phyloP scores from a whole-genome alignment of 2,113 vertebrate genomes.

The Sapajus apella region DNA sequence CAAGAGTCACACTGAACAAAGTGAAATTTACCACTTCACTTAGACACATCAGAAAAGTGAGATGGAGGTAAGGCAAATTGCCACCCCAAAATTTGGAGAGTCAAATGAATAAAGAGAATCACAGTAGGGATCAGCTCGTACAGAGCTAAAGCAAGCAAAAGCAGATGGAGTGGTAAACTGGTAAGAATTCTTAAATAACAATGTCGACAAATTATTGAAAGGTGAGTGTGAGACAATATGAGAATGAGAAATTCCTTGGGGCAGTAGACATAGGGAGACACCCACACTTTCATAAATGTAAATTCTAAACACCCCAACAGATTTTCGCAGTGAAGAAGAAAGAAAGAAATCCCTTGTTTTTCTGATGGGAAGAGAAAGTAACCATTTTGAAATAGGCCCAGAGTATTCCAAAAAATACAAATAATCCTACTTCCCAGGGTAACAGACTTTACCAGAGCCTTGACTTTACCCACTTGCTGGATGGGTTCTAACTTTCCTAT shows the following conservation, averaged over 20 bases:
- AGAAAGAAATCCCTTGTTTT: not conserved
- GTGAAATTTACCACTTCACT: not conserved
- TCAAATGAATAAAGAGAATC: not conserved
- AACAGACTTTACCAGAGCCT: not conserved
- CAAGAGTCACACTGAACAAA: not conserved
- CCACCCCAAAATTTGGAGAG: not conserved
- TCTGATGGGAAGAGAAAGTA: not conserved
- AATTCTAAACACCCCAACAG: not conserved
- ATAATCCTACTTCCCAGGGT: not conserved
- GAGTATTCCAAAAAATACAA: not conserved
- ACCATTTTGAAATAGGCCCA: not conserved
- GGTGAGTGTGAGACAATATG: not conserved
- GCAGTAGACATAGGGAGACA: accelerated
- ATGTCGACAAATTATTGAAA: not conserved
- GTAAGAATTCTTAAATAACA: not conserved
- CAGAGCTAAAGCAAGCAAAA: not conserved
- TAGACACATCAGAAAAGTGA: not conserved
- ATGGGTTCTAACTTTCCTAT: not conserved
- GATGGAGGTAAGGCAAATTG: not conserved
- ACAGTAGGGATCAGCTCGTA: not conserved
- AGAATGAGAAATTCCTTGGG: not conserved
- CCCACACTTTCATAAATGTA: not conserved
- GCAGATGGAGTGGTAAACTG: not conserved
- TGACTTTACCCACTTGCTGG: not conserved
- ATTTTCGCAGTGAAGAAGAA: not conserved